Evolutionary conservation across 2,113 vertebrate genomes (phyloP).

Genomic region (Trematocara marginatum): DNA sequence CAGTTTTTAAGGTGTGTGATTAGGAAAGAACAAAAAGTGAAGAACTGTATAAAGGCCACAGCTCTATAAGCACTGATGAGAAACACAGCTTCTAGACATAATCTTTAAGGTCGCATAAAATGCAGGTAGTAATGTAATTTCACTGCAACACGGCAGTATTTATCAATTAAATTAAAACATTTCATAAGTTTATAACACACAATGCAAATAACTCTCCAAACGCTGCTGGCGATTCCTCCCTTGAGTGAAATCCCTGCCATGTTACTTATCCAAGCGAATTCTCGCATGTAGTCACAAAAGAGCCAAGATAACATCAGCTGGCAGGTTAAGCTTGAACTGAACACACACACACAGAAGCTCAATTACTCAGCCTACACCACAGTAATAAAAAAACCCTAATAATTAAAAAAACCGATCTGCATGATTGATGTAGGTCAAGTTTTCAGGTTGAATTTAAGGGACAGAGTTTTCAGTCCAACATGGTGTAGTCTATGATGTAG

Average conservation of each 20-base stretch:
- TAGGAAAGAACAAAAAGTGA: neutral
- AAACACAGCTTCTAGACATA: neutral
- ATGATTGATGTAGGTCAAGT: neutral
- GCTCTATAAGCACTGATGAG: neutral
- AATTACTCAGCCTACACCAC: neutral
- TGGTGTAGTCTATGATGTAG: neutral
- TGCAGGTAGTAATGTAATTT: neutral
- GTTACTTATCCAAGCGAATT: neutral
- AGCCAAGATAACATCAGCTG: neutral
- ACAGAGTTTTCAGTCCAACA: slow-evolving; percentile 29
- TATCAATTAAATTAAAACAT: neutral
- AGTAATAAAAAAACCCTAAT: neutral
- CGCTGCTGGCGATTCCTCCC: neutral
- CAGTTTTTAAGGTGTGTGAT: neutral
- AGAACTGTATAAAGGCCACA: neutral
- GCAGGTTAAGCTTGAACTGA: neutral
- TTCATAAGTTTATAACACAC: neutral
- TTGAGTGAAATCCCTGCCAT: neutral
- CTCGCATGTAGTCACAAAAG: neutral
- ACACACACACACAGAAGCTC: neutral
- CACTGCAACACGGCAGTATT: neutral
- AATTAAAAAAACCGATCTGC: neutral
- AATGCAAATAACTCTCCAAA: neutral
- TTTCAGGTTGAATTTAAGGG: neutral
- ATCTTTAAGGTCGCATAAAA: neutral